Base-by-base conservation (phyloP, 2,113 vertebrate species). In the Galemys pyrenaicus region DNA sequence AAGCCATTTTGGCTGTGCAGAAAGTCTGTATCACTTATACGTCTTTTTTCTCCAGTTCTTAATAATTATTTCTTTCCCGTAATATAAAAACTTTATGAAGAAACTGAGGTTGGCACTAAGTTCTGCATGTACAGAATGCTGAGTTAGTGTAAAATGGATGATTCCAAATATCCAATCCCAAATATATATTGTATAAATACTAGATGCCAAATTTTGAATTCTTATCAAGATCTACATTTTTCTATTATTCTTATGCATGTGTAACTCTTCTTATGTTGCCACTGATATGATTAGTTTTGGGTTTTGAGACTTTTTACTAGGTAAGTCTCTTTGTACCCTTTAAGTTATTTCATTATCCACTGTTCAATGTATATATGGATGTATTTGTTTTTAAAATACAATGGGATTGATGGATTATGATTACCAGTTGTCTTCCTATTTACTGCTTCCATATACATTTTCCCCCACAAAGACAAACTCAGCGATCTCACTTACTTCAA, bases 81-180 rank as follows among this genome's bases (percentile, higher is more conserved):
- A 87, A 81, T 39, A 81, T 92, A 73, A 95, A 97, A 93, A 75
- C 32, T 64, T 58, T 46, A 77, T 91, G 71, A 94, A 93, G 83
- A 96, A 37, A 89, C 54, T 20, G 7, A 35, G n/a, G 28, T n/a
- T 79, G 68, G 30, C 35, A 71, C 15, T 62, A 91, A 91, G 16
- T 87, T 95, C 32, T 64, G 4, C n/a, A 46, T 54, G 84, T 94
- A 35, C 2, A 74, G 71, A 91, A 77, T 73, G 32, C 16, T 87
- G 44, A 89, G 56, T 20, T 68, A n/a, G 19, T 78, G 1, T 68
- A 81, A 91, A 83, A 49, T 58, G 54, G 73, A 8, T 62, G 67
- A 84, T 24, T 39, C 39, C 39, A 80, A 56, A 74, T 51, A 80
- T 6, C 51, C 6, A n/a, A 56, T 28, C 35, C 39, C 35, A 80